Evolutionary conservation across 2,888 invertebrate species (phyloP).

Genomic region (Tridacna gigas): DNA sequence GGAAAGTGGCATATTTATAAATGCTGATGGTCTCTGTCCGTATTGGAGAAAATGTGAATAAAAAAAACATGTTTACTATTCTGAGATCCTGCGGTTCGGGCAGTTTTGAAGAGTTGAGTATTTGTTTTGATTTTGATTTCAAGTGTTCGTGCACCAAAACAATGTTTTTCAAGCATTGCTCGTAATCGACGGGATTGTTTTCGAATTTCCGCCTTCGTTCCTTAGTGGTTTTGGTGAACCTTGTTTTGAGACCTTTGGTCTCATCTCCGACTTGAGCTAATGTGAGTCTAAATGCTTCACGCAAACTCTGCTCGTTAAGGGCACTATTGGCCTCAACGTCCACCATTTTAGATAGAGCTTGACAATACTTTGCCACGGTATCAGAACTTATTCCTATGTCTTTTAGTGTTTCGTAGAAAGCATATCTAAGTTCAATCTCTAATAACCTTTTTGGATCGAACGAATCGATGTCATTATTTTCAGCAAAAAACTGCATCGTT

Average conservation of each 20-base stretch:
- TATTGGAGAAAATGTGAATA: constrained; percentile 4
- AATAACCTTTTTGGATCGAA: background rate
- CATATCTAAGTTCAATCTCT: background rate
- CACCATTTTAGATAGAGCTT: constrained; percentile 4
- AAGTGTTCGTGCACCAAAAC: background rate
- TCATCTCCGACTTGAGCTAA: background rate
- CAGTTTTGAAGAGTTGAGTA: background rate
- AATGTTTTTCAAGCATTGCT: background rate
- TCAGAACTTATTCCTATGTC: background rate
- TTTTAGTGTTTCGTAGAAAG: background rate
- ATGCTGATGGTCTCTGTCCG: constrained; percentile 8
- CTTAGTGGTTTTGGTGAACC: background rate
- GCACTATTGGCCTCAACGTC: background rate
- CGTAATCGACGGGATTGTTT: constrained; percentile 7
- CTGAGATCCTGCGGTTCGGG: constrained; percentile 5
- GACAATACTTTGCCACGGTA: constrained; percentile 6
- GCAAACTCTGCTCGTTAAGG: background rate
- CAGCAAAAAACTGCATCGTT: background rate
- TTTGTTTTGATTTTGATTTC: background rate
- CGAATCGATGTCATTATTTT: constrained; percentile 5
- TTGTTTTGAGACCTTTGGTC: background rate
- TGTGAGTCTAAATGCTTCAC: constrained; percentile 4
- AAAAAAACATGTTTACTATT: background rate
- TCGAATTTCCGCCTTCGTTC: constrained; percentile 8
- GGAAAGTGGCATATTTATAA: background rate